Base-by-base conservation (phyloP, 2,888 invertebrate species). In the Noctua fimbriata region DNA sequence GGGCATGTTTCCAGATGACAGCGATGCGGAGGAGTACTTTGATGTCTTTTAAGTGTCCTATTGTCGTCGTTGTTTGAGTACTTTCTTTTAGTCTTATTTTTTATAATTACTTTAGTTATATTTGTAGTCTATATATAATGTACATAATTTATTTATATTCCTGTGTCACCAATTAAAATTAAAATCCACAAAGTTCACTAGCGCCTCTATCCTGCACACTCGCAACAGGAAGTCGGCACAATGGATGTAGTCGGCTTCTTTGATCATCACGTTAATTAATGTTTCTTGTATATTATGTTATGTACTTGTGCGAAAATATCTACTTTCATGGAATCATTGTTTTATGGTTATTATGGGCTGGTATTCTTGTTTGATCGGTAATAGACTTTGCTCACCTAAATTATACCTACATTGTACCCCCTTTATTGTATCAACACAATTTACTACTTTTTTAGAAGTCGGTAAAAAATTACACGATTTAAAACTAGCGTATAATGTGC, bases 191-290 rank as follows among this genome's bases (percentile, higher is more conserved):
- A 78, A 76, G 65, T 65, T 85, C 91, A 93, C 66, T 73, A 88
- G 67, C 92, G 14, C 5, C 84, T 6, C 81, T 92, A 69, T 92
- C 5, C 87, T 0, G 16, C 12, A 21, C 2, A 14, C 24, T 5
- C 81, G 89, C 49, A 44, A 85, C 92, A 93, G 95, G 95, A 95
- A 95, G 95, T 95, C 93, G 89, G 94, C 93, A 95, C 95, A 95
- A 95, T 95, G 93, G 94, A 91, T 91, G 92, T 88, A 91, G 90
- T 89, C 92, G 90, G 91, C 92, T 95, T 95, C 96, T 96, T 96
- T 96, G 96, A 96, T 96, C 96, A 94, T 92, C 91, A 89, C 92
- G 92, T 93, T 96, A 96, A 96, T 96, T 96, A 96, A 95, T 93
- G 93, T 90, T 73, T 75, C 78, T 78, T 74, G 78, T 78, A 73